A percentile compares a stretch with the other conserved stretches of the same genome.
phyloP scores from a whole-genome alignment of 2,797 vertebrate genomes.

The Anas bahamensis region DNA sequence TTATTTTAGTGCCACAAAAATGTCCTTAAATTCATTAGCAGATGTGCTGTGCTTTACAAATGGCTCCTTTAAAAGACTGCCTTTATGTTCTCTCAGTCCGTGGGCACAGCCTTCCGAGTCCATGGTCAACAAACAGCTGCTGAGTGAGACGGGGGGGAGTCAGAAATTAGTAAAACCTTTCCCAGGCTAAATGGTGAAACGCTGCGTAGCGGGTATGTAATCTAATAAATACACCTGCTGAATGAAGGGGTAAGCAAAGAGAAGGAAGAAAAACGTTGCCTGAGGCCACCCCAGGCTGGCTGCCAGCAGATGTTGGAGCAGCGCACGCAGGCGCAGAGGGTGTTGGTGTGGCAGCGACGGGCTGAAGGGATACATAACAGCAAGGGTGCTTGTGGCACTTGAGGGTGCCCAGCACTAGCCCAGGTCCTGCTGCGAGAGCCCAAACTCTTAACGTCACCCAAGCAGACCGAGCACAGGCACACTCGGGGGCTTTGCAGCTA shows the following conservation, averaged over 20 bases:
- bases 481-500: neutral
- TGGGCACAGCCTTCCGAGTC: neutral
- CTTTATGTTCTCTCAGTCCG: neutral
- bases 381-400: neutral
- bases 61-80: neutral
- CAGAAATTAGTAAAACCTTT: neutral
- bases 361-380: neutral
- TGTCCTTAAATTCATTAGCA: neutral
- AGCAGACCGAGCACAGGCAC: neutral
- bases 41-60: neutral
- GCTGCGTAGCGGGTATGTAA: neutral
- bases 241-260: neutral
- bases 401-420: rapidly evolving
- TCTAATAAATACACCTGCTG: slow-evolving; percentile 11
- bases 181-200: neutral
- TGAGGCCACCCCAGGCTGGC: neutral
- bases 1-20: neutral
- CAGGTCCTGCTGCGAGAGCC: rapidly evolving
- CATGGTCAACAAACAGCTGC: neutral
- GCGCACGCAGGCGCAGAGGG: rapidly evolving
- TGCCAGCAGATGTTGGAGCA: neutral
- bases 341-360: neutral
- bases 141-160: neutral
- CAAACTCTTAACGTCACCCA: neutral
- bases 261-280: neutral